Evolutionary conservation across 2,888 invertebrate species (phyloP), one percentile per base, ranked within the genome.

Genomic region (Leptarthrus brevirostris): DNA sequence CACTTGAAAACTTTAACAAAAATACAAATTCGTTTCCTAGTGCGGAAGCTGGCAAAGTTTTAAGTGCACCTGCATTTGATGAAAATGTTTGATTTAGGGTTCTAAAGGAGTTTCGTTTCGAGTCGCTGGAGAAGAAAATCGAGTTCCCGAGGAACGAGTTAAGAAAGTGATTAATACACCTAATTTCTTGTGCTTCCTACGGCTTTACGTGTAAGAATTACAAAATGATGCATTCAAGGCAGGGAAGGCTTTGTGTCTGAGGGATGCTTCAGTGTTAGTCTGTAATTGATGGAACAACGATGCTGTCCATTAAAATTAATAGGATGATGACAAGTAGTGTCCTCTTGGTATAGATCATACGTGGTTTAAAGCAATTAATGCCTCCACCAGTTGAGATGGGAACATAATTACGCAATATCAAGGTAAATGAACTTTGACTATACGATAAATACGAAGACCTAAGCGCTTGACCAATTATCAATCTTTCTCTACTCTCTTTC

Each of bases 351-450:
- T 20, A 36, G 58, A 58, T 58, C 58, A 58, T 40, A 36, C 58
- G 20, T 40, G 36, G n/a, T 36, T 58, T 16, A 40, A 18, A 18
- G 58, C 58, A 58, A 58, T 58, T 58, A 58, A 36, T 58, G 18
- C 30, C 8, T 18, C 58, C 3, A 18, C 34, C 36, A 14, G 34
- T 58, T 58, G 58, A 16, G 18, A n/a, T 58, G 58, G 18, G 18
- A n/a, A 12, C 10, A 20, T 58, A 58, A 58, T 58, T 58, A 18
- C 58, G 58, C 36, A 58, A 58, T 58, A 58, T 18, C 34, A 36
- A 36, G 58, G 58, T 58, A 58, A 58, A 58, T 20, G 58, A 58
- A 58, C 58, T 58, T n/a, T n/a, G 16, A 16, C 40, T 18, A n/a
- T 16, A 8, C 30, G 14, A 18, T 58, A 34, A n/a, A 12, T 14